A percentile compares a stretch with the other conserved stretches of the same genome.
phyloP scores from a whole-genome alignment of 1,140 invertebrate species.

The Armadillidium nasatum region DNA sequence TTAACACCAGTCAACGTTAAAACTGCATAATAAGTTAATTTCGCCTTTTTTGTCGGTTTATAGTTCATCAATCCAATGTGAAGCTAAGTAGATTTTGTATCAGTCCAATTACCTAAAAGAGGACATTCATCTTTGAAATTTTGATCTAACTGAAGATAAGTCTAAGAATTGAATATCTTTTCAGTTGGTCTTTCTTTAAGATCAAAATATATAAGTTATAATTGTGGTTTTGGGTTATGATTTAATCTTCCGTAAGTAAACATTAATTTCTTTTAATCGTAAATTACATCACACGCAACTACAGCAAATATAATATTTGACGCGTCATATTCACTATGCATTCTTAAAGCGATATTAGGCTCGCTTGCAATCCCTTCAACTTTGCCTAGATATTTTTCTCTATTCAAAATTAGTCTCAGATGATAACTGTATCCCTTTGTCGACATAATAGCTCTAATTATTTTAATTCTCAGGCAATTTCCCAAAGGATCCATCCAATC shows the following conservation, averaged over 20 bases:
- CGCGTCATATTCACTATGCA: not conserved
- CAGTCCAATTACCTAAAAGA: not conserved
- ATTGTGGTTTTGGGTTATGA: not conserved
- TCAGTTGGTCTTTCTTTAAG: not conserved
- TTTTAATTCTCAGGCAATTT: not conserved
- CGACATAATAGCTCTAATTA: not conserved
- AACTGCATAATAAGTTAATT: not conserved
- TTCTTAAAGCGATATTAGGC: not conserved
- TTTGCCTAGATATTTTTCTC: not conserved
- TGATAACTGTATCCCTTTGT: not conserved
- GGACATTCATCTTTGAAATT: constrained; percentile 1
- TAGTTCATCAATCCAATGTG: not conserved
- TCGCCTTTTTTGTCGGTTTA: not conserved
- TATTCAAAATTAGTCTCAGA: not conserved
- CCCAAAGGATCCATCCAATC: not conserved
- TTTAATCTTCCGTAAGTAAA: not conserved
- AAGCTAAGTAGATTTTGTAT: not conserved
- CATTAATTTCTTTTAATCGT: constrained; percentile 5
- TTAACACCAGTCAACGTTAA: not conserved
- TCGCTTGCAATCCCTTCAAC: not conserved
- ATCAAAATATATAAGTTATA: constrained; percentile 1
- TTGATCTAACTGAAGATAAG: not conserved
- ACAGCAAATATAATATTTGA: constrained; percentile 5
- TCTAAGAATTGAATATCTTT: not conserved
- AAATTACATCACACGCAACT: not conserved